Conservation (phyloP, 92 coral and sea anemone species). For the Chrysogorgia sp. region DNA sequence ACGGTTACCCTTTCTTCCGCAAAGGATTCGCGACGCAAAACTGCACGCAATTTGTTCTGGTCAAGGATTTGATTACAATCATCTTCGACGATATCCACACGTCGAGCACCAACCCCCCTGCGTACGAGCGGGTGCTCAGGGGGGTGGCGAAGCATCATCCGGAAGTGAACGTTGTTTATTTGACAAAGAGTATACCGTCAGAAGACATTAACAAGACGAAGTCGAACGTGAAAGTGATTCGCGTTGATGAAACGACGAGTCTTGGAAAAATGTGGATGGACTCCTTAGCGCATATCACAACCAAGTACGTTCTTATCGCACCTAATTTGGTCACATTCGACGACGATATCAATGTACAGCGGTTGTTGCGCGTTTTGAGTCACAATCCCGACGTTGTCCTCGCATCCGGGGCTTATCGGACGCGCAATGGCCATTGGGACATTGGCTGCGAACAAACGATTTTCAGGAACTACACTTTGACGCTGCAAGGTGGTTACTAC, state of each 20-base stretch:
- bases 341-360: slow-evolving; percentile 50
- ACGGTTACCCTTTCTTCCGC: slow-evolving; percentile 92
- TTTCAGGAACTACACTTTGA: slow-evolving; percentile 83
- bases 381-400: slow-evolving; percentile 68
- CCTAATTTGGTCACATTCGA: slow-evolving; percentile 67
- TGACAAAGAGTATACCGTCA: slow-evolving; percentile 32
- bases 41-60: slow-evolving; percentile 71
- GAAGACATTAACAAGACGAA: background rate
- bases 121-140: slow-evolving; percentile 39
- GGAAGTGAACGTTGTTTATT: slow-evolving; percentile 55
- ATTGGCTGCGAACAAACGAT: slow-evolving; percentile 88
- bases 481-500: slow-evolving; percentile 79
- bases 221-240: slow-evolving; percentile 2
- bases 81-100: slow-evolving; percentile 58
- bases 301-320: slow-evolving; percentile 76
- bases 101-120: slow-evolving; percentile 39
- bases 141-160: slow-evolving; percentile 65
- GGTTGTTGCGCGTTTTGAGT: slow-evolving; percentile 74
- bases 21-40: slow-evolving; percentile 76
- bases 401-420: slow-evolving; percentile 84
- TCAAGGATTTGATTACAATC: slow-evolving; percentile 67
- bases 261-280: slow-evolving; percentile 21
- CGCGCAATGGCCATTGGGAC: slow-evolving; percentile 83
- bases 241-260: background rate
- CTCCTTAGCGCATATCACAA: slow-evolving; percentile 40